Evolutionary conservation across 53 echinoderm and acorn worm genomes (phyloP).

Genomic region (Henricia sp.): DNA sequence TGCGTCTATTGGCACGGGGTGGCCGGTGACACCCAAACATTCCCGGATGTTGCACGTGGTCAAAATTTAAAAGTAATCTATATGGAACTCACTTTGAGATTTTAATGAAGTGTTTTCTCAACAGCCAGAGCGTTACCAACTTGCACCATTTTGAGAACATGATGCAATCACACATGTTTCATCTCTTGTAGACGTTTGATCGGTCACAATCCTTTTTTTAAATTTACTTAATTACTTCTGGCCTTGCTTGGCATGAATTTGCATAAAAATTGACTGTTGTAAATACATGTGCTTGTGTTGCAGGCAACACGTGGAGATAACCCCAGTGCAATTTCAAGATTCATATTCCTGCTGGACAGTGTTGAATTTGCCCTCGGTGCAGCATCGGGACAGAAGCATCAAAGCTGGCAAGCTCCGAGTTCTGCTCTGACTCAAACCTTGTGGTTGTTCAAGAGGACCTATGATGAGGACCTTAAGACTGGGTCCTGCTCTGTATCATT

Average conservation of each 20-base stretch:
- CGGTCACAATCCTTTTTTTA: no score
- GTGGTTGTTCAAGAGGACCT: neutral
- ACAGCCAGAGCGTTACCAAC: neutral
- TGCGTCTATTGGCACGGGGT: no score
- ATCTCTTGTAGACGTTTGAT: no score
- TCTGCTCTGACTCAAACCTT: neutral
- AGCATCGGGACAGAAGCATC: neutral
- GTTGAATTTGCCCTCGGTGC: slow-evolving; percentile 17
- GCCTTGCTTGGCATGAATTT: no score
- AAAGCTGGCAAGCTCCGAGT: neutral
- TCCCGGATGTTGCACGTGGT: no score
- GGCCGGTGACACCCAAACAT: no score
- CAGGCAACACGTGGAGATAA: slow-evolving; percentile 8
- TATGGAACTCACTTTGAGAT: no score
- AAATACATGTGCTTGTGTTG: neutral
- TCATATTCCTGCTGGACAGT: slow-evolving; percentile 21
- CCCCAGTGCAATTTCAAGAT: neutral
- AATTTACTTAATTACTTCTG: no score
- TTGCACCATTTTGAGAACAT: neutral
- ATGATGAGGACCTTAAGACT: slow-evolving; percentile 14
- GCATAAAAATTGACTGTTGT: no score
- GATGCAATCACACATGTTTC: no score
- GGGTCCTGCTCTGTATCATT: neutral
- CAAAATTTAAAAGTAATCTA: no score
- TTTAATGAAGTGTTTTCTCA: no score